Base-by-base conservation (phyloP, 1,140 invertebrate genomes). In the Drosophila kurseongensis region DNA sequence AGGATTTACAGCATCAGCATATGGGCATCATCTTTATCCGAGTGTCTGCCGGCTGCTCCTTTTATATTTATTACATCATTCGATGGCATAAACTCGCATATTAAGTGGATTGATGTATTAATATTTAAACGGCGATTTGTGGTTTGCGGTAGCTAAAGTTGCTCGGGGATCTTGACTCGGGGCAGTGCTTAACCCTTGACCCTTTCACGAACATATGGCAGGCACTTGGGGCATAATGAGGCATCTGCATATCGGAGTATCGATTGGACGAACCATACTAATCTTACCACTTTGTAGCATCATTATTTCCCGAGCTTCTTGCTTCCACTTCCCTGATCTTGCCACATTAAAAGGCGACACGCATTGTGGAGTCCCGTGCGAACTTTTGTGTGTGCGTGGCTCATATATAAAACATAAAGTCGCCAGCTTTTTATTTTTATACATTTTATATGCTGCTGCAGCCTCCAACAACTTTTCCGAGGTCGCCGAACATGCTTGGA, bases 71-170 rank as follows among this genome's bases (percentile, higher is more conserved):
- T 85, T 82, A 55, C 81, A 86, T 75, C 86, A 90, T 85, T 90
- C 79, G 73, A 59, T 69, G 76, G 79, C 80, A 80, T 66, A 90
- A 90, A 82, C 79, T 85, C 86, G 72, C 86, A 82, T 90, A 85
- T 90, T 90, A 86, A 90, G 81, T 90, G 82, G 86, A 90, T 90
- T 90, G 86, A 90, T 90, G 81, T 90, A 90, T 90, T 86, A 90
- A 90, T 90, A 90, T 90, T 90, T 90, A 85, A 90, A 85, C 79
- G 81, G 68, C 73, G 86, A 85, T 85, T 90, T 90, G 85, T 75
- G 85, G 85, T 59, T 83, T 58, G 61, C 27, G 50, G 36, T 38
- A 38, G 23, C 50, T 41, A 27, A 56, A 52, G 54, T 44, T 75
- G 35, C 47, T 68, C 72, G 10, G 61, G 42, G 54, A 66, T 55